Evolutionary conservation across 2,797 vertebrate species (phyloP).

Genomic region (Apodemus agrarius): DNA sequence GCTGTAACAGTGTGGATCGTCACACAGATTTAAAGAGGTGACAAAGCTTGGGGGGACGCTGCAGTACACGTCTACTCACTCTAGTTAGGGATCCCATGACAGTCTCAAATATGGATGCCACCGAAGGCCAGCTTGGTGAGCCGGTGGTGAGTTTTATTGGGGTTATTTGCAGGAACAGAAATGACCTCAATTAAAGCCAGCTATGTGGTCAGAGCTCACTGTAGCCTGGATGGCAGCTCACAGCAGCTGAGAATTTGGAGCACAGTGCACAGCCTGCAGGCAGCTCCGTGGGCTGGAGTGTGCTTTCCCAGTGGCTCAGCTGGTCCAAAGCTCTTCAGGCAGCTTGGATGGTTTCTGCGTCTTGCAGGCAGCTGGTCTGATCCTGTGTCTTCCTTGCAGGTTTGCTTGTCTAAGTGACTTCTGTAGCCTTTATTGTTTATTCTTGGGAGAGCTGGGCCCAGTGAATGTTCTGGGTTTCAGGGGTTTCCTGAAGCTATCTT

Average conservation of each 20-base stretch:
- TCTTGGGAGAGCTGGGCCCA: background rate
- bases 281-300: background rate
- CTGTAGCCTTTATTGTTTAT: background rate
- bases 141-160: background rate
- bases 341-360: background rate
- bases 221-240: background rate
- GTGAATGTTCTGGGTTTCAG: no score
- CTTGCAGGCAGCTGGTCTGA: background rate
- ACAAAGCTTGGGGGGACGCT: background rate
- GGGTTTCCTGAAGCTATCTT: background rate
- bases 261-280: background rate
- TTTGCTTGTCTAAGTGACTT: background rate
- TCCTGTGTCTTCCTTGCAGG: background rate
- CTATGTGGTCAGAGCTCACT: background rate
- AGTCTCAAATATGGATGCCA: background rate
- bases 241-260: background rate
- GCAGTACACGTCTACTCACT: background rate
- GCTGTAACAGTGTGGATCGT: background rate
- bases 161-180: background rate
- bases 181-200: background rate
- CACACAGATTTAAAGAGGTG: background rate
- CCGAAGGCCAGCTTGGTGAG: background rate
- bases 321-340: background rate
- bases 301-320: background rate
- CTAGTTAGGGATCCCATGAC: background rate